These are phyloP conservation scores for Elephantulus edwardii DNA, from an alignment of 2,113 vertebrate species.

Conservation along the genomic window DNA sequence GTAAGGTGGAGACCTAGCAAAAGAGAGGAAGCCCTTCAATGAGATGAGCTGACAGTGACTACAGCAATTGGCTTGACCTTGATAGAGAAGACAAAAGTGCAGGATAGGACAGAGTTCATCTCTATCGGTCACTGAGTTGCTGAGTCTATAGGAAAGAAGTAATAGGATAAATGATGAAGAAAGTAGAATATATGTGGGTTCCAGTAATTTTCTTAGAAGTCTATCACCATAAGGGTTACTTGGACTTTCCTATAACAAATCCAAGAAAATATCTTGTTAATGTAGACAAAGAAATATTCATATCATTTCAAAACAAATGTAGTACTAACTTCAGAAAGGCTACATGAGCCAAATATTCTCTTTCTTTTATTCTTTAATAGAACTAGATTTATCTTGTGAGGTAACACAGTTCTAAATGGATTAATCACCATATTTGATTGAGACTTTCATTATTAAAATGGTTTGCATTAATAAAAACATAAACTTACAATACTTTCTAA, in stretches of 20 bases:
- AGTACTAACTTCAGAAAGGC: background rate
- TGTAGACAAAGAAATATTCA: background rate
- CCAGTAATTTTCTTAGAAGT: slow-evolving; percentile 31
- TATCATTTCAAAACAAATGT: slow-evolving; percentile 50
- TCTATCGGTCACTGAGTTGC: too few relatives aligned
- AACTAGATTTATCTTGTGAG: background rate
- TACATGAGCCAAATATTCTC: background rate
- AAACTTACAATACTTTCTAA: background rate
- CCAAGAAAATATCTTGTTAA: slow-evolving; percentile 6
- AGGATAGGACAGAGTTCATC: too few relatives aligned
- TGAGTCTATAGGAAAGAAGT: too few relatives aligned
- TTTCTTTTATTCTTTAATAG: background rate
- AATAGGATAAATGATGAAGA: background rate
- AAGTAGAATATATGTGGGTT: background rate
- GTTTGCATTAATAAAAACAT: background rate
- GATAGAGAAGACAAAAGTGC: too few relatives aligned
- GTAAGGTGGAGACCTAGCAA: too few relatives aligned
- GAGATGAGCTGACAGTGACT: too few relatives aligned
- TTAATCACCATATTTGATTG: slow-evolving; percentile 22
- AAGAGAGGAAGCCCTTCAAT: too few relatives aligned
- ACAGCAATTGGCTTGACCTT: too few relatives aligned
- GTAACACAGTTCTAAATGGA: background rate
- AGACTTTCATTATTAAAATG: background rate
- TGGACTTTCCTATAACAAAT: background rate
- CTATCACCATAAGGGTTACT: background rate